Evolutionary conservation across 1,140 invertebrate species (phyloP), one percentile per base, ranked within the genome.

Genomic region (Chironomus striatipennis): DNA sequence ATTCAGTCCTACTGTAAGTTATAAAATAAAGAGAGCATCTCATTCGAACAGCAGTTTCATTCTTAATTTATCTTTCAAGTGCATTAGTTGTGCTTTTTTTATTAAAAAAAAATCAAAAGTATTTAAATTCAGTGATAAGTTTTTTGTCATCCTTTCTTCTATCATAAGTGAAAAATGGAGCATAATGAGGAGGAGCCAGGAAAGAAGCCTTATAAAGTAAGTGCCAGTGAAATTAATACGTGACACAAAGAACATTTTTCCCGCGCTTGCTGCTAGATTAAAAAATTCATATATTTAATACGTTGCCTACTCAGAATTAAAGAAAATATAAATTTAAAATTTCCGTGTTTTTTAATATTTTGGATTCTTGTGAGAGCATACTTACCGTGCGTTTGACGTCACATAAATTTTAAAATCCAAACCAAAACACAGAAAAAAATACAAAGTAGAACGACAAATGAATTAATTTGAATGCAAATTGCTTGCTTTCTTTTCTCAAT

Each of bases 191-290:
- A 70, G 9, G 65, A 70, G 18, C n/a, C 6, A 2, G 20, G 20
- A 18, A 70, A 70, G 18, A 70, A 70, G 65, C 65, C 65, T 70
- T 20, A 18, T 6, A 70, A 70, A 70, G 65, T 70, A 12, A 70
- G 65, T 70, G 7, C 9, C 5, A 34, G 24, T 34, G 24, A 34
- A 2, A 34, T 70, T 8, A 70, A 70, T 70, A 18, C 17, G 24
- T 34, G 24, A 34, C 5, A 70, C 6, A 20, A 70, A 20, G 7
- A 34, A 20, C 6, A 18, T 9, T 1, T 70, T 21, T 70, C 24
- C n/a, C 65, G 65, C 65, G 17, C 20, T 18, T n/a, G 5, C 24
- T 2, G 24, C 24, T 34, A 34, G 24, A 34, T 34, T 34, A 6
- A 21, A 70, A 18, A 18, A n/a, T 57, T 57, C 47, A n/a, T 57